Evolutionary conservation across 2,113 vertebrate genomes (phyloP).

Genomic region (Scophthalmus maximus): DNA sequence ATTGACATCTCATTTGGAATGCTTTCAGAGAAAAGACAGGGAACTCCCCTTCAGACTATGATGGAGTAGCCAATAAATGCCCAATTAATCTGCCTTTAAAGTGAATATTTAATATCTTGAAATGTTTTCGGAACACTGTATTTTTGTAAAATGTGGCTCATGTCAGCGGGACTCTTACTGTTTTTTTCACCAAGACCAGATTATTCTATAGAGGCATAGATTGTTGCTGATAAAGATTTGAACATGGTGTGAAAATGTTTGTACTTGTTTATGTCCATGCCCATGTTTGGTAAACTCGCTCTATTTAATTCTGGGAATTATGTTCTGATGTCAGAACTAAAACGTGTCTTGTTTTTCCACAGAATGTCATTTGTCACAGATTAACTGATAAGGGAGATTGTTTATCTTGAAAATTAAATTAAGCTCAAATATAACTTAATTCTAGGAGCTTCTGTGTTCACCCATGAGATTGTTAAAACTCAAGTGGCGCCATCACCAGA

Average conservation of each 20-base stretch:
- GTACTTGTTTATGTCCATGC: background rate
- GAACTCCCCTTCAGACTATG: constrained; percentile 65
- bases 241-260: background rate
- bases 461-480: constrained; percentile 39
- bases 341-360: background rate
- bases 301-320: background rate
- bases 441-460: constrained; percentile 9
- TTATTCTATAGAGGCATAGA: no score
- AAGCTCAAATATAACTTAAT: constrained; percentile 10
- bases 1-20: constrained; percentile 79
- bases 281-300: background rate
- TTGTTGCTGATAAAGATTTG: background rate
- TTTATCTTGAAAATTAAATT: constrained; percentile 31
- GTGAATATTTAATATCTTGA: constrained; percentile 26
- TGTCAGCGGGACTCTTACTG: background rate
- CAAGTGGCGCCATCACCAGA: constrained; percentile 38
- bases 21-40: constrained; percentile 59
- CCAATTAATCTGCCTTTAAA: constrained; percentile 60
- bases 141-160: background rate
- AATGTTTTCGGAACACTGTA: constrained; percentile 2
- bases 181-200: background rate
- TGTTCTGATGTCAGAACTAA: background rate
- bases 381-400: background rate
- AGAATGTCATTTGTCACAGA: constrained; percentile 25
- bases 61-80: constrained; percentile 68